phyloP scores from a whole-genome alignment of 2,888 invertebrate genomes.

The Melanophora roralis region DNA sequence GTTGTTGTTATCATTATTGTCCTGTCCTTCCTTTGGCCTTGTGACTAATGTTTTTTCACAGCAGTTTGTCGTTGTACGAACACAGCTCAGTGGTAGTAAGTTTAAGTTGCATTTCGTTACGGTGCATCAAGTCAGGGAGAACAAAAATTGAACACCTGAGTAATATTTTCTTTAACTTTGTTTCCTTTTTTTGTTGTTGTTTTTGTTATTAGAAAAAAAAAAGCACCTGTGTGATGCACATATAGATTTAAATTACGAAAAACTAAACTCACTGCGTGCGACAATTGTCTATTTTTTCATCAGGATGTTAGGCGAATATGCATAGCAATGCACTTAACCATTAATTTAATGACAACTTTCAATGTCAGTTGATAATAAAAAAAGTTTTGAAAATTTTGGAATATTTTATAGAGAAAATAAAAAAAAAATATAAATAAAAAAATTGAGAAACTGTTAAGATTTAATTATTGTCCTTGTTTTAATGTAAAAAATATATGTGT shows the following conservation, averaged over 20 bases:
- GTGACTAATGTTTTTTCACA: slow-evolving; percentile 65
- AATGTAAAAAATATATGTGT: too few species aligned
- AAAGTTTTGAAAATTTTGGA: too few species aligned
- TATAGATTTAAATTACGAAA: slow-evolving; percentile 5
- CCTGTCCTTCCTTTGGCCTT: slow-evolving; percentile 68
- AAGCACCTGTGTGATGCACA: slow-evolving; percentile 50
- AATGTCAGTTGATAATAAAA: too few species aligned
- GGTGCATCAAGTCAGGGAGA: slow-evolving; percentile 31
- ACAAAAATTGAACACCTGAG: slow-evolving; percentile 61
- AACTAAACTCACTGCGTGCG: background rate
- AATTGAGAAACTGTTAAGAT: too few species aligned
- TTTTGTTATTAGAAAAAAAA: slow-evolving; percentile 20
- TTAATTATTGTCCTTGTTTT: too few species aligned
- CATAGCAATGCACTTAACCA: slow-evolving; percentile 5
- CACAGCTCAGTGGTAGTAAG: slow-evolving; percentile 41
- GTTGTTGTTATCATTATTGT: slow-evolving; percentile 44
- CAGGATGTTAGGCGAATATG: background rate
- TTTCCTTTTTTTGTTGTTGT: slow-evolving; percentile 7
- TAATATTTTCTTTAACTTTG: slow-evolving; percentile 12
- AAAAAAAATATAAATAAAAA: too few species aligned
- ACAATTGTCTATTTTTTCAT: background rate
- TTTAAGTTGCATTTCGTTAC: slow-evolving; percentile 44
- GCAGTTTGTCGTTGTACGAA: slow-evolving; percentile 49
- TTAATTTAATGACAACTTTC: background rate
- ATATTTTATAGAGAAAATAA: too few species aligned